Conservation (phyloP, 1,140 invertebrate species). For the Caenorhabditis briggsae region DNA sequence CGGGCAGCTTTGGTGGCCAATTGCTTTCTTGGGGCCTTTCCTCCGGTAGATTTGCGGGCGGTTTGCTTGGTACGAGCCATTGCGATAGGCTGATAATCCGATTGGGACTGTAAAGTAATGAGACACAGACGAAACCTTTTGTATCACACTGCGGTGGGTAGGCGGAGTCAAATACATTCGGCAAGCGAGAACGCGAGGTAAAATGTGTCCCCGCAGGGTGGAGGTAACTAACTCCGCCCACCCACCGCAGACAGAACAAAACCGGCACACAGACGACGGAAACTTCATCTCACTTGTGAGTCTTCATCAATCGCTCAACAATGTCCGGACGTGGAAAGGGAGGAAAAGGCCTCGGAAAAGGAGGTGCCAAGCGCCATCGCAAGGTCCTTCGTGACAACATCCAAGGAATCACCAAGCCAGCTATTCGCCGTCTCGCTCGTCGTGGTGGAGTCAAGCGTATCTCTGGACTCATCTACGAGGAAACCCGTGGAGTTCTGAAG, state of each 20-base stretch:
- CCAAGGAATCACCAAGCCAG: conserved; percentile 84
- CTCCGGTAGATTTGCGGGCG: conserved; percentile 86
- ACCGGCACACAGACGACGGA: background rate
- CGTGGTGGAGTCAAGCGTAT: conserved; percentile 85
- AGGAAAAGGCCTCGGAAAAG: conserved; percentile 83
- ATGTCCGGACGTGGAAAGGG: conserved; percentile 83
- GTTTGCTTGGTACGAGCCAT: conserved; percentile 90
- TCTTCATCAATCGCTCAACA: conserved; percentile 40
- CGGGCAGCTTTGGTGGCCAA: conserved; percentile 85
- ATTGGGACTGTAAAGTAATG: background rate
- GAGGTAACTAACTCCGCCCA: background rate
- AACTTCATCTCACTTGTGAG: conserved; percentile 1
- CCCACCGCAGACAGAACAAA: background rate
- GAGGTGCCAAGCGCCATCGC: conserved; percentile 84
- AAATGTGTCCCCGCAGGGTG: conserved; percentile 35
- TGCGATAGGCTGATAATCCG: background rate
- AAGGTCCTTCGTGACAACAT: conserved; percentile 83
- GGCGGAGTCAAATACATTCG: background rate
- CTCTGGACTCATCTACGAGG: conserved; percentile 84
- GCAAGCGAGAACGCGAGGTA: background rate
- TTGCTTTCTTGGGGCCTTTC: conserved; percentile 88
- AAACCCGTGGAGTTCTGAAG: conserved; percentile 69
- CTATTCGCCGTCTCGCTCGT: conserved; percentile 82
- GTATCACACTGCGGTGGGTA: background rate
- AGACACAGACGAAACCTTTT: too few species aligned